Percentiles rank a stretch among this genome's conserved stretches.
These are phyloP conservation scores for Amiota communis DNA, from an alignment of 2,888 invertebrate genomes.

Conservation along the genomic window DNA sequence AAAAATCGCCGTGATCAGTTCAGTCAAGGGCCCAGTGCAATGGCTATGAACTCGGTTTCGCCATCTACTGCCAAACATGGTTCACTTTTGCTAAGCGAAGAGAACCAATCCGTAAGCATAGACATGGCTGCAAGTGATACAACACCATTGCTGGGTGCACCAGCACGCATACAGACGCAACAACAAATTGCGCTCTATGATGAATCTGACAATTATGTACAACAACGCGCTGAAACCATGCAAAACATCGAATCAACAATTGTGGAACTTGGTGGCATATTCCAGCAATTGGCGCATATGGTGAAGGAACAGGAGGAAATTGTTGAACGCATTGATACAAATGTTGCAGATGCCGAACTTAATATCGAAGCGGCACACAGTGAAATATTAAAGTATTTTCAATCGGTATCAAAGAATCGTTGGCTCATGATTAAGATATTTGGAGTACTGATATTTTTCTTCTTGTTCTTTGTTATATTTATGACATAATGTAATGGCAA, in stretches of 20 bases:
- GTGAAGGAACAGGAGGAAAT: slow-evolving; percentile 91
- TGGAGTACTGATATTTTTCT: slow-evolving; percentile 98
- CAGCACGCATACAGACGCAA: slow-evolving; percentile 69
- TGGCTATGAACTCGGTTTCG: slow-evolving; percentile 75
- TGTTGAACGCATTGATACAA: slow-evolving; percentile 97
- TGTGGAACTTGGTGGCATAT: slow-evolving; percentile 98
- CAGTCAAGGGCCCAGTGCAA: slow-evolving; percentile 77
- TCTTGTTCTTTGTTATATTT: slow-evolving; percentile 98
- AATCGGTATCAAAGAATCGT: slow-evolving; percentile 95
- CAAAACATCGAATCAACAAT: slow-evolving; percentile 99
- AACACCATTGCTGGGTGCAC: slow-evolving; percentile 72
- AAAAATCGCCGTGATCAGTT: slow-evolving; percentile 91
- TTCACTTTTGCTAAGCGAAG: slow-evolving; percentile 73
- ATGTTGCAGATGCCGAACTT: slow-evolving; percentile 94
- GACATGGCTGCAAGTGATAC: slow-evolving; percentile 81
- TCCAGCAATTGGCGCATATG: slow-evolving; percentile 96
- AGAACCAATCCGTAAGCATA: slow-evolving; percentile 85
- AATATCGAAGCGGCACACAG: slow-evolving; percentile 98
- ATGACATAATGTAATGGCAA: slow-evolving; percentile 79
- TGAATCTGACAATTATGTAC: slow-evolving; percentile 91
- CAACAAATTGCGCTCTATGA: slow-evolving; percentile 86
- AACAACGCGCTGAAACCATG: slow-evolving; percentile 97
- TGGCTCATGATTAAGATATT: slow-evolving; percentile 99
- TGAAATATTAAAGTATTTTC: slow-evolving; percentile 98
- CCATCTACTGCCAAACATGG: slow-evolving; percentile 76